These are phyloP conservation scores for Arrhamphus sclerolepis DNA, from an alignment of 2,797 vertebrate species.

Conservation along the genomic window DNA sequence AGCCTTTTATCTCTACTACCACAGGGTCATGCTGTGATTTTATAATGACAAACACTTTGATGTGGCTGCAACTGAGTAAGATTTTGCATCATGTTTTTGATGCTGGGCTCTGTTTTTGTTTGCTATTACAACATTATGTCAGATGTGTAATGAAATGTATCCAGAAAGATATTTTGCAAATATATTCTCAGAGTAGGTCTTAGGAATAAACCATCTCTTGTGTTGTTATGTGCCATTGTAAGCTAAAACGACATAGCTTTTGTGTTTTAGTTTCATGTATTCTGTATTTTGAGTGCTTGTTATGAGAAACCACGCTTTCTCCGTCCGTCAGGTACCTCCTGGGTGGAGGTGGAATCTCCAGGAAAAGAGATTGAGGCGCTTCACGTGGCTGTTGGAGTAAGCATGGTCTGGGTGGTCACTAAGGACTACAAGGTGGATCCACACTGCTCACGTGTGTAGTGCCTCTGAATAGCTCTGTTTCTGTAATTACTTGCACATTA, in stretches of 20 bases:
- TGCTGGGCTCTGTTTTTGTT: too few relatives aligned
- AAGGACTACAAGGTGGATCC: conserved; percentile 91
- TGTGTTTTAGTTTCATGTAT: background rate
- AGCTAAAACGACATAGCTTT: background rate
- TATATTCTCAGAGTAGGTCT: too few relatives aligned
- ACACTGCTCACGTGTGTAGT: background rate
- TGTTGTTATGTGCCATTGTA: background rate
- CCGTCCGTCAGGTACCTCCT: conserved; percentile 77
- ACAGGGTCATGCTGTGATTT: background rate
- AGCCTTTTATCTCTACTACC: background rate
- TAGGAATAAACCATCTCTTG: background rate
- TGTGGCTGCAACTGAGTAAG: too few relatives aligned
- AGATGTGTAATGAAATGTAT: too few relatives aligned
- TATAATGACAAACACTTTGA: too few relatives aligned
- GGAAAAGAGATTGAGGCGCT: conserved; percentile 86
- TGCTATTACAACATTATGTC: too few relatives aligned
- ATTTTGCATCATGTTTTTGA: too few relatives aligned
- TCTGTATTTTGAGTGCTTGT: background rate
- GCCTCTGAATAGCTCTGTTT: background rate
- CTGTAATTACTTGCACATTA: too few relatives aligned
- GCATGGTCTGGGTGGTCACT: conserved; percentile 94
- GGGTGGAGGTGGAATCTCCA: conserved; percentile 89
- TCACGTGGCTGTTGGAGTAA: conserved; percentile 88
- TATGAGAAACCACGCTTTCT: background rate
- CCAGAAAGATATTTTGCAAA: too few relatives aligned